phyloP scores from a whole-genome alignment of 1,140 invertebrate species.

The Watersipora subatra region DNA sequence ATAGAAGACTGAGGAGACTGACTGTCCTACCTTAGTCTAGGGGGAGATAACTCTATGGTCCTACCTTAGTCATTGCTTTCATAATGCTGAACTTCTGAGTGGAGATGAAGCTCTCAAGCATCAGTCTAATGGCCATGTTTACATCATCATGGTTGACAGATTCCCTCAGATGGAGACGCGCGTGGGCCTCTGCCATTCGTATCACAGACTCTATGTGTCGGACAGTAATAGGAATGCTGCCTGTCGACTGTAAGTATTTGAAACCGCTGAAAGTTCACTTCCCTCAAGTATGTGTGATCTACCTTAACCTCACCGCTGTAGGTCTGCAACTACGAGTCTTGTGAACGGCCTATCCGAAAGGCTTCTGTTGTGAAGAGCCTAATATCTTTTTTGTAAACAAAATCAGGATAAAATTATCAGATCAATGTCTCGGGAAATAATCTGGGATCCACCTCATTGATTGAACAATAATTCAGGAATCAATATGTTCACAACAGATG shows the following conservation, averaged over 20 bases:
- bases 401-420: no score
- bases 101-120: conserved; percentile 93
- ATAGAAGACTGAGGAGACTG: no score
- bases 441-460: no score
- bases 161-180: conserved; percentile 82
- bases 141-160: conserved; percentile 90
- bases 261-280: conserved; percentile 3
- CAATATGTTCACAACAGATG: no score
- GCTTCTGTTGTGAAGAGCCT: no score
- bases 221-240: conserved; percentile 93
- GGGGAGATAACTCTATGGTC: no score
- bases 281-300: background rate
- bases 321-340: no score
- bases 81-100: conserved; percentile 97
- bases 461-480: no score
- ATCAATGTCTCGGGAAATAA: no score
- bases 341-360: no score
- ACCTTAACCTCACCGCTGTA: background rate
- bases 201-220: conserved; percentile 98
- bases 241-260: conserved; percentile 60
- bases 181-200: conserved; percentile 79
- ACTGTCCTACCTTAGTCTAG: no score
- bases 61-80: conserved; percentile 81
- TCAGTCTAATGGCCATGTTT: conserved; percentile 89
- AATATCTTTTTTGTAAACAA: no score